Conservation (phyloP, 2,888 invertebrate species). For the Isotomurus palustris region DNA sequence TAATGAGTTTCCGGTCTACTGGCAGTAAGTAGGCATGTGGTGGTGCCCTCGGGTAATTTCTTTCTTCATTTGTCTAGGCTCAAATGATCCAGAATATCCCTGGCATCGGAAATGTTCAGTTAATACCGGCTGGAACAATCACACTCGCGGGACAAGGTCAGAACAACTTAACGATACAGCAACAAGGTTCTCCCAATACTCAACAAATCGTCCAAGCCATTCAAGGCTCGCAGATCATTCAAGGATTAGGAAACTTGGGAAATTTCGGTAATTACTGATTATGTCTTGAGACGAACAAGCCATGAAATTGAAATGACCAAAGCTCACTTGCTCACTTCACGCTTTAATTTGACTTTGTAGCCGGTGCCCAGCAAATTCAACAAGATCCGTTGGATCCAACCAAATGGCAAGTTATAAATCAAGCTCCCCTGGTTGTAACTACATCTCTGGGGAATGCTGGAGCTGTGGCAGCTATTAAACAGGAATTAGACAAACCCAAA, state of each 20-base stretch:
- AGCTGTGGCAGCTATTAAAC: constrained; percentile 42
- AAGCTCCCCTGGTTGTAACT: constrained; percentile 53
- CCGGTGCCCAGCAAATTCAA: constrained; percentile 62
- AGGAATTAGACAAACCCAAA: constrained; percentile 49
- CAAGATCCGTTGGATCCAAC: constrained; percentile 76
- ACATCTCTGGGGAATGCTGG: constrained; percentile 46
- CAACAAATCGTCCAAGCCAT: constrained; percentile 48
- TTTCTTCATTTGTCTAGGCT: constrained; percentile 5
- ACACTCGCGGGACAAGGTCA: constrained; percentile 45
- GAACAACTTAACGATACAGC: constrained; percentile 40
- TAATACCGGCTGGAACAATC: constrained; percentile 65
- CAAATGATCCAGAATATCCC: constrained; percentile 62
- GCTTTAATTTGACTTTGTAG: constrained; percentile 14
- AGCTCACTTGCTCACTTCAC: not conserved
- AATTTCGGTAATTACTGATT: constrained; percentile 10
- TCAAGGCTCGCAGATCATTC: constrained; percentile 30
- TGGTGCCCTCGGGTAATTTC: no score
- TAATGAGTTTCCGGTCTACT: no score
- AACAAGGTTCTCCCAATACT: constrained; percentile 28
- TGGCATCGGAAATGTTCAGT: constrained; percentile 75
- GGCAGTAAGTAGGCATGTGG: no score
- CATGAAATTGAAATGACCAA: no score
- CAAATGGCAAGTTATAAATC: constrained; percentile 66
- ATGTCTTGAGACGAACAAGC: no score
- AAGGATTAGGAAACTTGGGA: constrained; percentile 29